Conservation (phyloP, 2,113 vertebrate species). For the Galemys pyrenaicus region DNA sequence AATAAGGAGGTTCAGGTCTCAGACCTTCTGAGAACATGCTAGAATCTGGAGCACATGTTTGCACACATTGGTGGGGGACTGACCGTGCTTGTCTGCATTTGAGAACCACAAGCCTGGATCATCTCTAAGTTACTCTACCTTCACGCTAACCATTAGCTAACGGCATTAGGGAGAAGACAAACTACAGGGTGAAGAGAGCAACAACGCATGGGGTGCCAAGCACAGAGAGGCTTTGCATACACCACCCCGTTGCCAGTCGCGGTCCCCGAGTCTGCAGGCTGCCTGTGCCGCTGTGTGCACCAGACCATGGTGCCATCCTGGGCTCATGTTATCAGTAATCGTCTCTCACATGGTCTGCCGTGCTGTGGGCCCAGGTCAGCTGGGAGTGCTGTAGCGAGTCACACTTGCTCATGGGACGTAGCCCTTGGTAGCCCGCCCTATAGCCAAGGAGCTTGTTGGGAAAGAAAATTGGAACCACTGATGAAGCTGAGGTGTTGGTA, state of each 20-base stretch:
- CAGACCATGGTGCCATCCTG: neutral
- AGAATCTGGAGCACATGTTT: neutral
- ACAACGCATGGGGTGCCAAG: no score
- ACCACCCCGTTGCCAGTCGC: no score
- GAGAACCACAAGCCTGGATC: neutral
- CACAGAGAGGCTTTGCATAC: no score
- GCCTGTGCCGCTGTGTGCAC: no score
- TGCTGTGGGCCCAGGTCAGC: neutral
- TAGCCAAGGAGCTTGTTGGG: neutral
- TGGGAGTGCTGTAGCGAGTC: neutral
- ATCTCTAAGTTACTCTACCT: neutral
- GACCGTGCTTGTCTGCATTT: neutral
- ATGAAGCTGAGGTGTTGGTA: neutral
- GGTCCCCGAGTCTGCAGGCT: no score
- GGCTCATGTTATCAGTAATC: neutral
- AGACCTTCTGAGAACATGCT: neutral
- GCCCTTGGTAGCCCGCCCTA: neutral
- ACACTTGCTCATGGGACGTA: neutral
- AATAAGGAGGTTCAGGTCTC: neutral
- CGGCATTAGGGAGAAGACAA: neutral
- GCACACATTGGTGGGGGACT: neutral
- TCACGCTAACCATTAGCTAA: neutral
- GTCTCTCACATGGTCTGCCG: neutral
- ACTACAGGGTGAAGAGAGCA: neutral
- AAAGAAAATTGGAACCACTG: neutral